Conservation (phyloP, 2,888 invertebrate species). For the Netelia inedita region DNA sequence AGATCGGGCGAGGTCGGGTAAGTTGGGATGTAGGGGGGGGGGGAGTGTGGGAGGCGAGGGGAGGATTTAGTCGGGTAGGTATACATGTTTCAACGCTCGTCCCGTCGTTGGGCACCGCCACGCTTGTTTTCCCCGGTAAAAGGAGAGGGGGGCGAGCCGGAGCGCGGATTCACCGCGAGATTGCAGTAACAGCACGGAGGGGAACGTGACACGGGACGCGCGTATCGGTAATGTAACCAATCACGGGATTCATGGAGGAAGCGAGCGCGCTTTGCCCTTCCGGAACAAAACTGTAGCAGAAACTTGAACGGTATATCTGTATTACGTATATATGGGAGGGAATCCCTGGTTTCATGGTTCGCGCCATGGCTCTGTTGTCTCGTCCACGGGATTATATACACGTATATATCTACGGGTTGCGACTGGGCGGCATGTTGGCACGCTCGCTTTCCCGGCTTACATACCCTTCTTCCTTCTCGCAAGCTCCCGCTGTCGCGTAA, state of each 20-base stretch:
- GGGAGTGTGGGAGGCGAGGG: not conserved
- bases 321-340: not conserved
- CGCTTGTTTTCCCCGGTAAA: slow-evolving; percentile 78
- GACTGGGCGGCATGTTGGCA: slow-evolving; percentile 56
- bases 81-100: slow-evolving; percentile 60
- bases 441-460: slow-evolving; percentile 55
- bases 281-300: not conserved
- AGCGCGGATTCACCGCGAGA: slow-evolving; percentile 77
- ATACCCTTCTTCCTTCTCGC: slow-evolving; percentile 5
- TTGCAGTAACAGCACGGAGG: slow-evolving; percentile 82
- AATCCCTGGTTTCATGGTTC: no score
- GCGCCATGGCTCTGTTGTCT: not conserved
- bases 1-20: not conserved
- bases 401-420: not conserved
- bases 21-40: not conserved
- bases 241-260: slow-evolving; percentile 76
- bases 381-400: not conserved
- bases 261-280: slow-evolving; percentile 46
- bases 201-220: slow-evolving; percentile 82
- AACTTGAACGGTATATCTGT: slow-evolving; percentile 2
- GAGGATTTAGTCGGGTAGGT: slow-evolving; percentile 17
- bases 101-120: slow-evolving; percentile 35
- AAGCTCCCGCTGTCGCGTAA: slow-evolving; percentile 74
- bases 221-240: slow-evolving; percentile 85
- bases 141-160: slow-evolving; percentile 73